phyloP scores from a whole-genome alignment of 1,140 invertebrate genomes.

The Drosophila sulfurigaster region DNA sequence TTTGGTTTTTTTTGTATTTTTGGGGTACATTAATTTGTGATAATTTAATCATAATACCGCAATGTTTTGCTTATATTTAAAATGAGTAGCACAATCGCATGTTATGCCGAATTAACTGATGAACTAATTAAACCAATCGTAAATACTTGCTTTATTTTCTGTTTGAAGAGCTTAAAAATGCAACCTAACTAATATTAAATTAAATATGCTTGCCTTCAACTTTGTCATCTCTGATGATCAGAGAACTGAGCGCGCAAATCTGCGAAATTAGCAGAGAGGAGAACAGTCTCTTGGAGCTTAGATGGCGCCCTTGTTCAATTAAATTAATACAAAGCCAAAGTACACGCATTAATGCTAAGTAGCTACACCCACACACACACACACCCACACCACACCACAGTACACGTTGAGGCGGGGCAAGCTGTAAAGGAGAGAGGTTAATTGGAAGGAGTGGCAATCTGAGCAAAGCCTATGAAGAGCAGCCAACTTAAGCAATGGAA shows the following conservation, averaged over 20 bases:
- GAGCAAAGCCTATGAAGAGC: slow-evolving; percentile 57
- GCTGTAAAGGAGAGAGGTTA: neutral
- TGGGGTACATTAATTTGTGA: too few species aligned
- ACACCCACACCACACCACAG: slow-evolving; percentile 45
- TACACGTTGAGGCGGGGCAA: neutral
- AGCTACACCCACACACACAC: slow-evolving; percentile 33
- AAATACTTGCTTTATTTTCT: too few species aligned
- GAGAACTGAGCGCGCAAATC: neutral
- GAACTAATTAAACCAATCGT: too few species aligned
- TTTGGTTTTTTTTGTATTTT: too few species aligned
- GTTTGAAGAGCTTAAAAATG: too few species aligned
- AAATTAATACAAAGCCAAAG: slow-evolving; percentile 79
- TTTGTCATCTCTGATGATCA: neutral
- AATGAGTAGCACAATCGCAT: too few species aligned
- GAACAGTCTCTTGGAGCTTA: slow-evolving; percentile 11
- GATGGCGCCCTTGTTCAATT: slow-evolving; percentile 62
- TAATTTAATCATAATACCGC: too few species aligned
- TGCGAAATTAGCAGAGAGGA: neutral
- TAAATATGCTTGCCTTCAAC: too few species aligned
- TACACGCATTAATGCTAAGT: slow-evolving; percentile 78
- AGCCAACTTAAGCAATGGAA: slow-evolving; percentile 67
- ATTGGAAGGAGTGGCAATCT: slow-evolving; percentile 30
- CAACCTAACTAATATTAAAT: too few species aligned
- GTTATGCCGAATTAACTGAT: too few species aligned
- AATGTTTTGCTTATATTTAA: too few species aligned